phyloP scores from a whole-genome alignment of 2,113 vertebrate species.

The Poecilia latipinna region DNA sequence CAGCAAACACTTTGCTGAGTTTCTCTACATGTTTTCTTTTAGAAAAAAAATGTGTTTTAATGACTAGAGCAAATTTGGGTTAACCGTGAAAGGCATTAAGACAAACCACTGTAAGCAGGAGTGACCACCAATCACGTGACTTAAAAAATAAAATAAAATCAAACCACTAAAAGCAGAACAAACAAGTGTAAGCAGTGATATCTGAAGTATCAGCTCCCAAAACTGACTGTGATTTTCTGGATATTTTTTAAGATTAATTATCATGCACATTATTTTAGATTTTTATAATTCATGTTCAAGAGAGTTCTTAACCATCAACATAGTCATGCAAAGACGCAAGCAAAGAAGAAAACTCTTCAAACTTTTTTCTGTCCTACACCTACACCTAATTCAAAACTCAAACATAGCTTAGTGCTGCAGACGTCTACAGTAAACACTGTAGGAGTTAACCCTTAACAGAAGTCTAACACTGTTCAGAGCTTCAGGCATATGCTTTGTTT shows the following conservation, averaged over 20 bases:
- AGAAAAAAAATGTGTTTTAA: constrained; percentile 57
- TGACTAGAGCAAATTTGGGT: neutral
- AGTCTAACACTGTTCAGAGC: too few species aligned
- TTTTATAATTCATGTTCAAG: too few species aligned
- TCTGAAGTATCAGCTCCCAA: neutral
- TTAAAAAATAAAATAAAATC: neutral
- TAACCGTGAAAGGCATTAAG: constrained; percentile 14
- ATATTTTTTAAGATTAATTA: neutral
- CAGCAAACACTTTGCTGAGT: constrained; percentile 49
- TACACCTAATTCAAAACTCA: neutral
- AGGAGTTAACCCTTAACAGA: neutral
- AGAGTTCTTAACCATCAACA: neutral
- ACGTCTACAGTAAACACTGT: neutral
- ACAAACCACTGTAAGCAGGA: constrained; percentile 16
- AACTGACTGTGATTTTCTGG: too few species aligned
- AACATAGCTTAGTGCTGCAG: neutral
- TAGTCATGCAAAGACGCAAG: neutral
- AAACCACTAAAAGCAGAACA: constrained; percentile 12
- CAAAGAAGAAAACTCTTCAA: neutral
- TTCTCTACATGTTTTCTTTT: constrained; percentile 48
- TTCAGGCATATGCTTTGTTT: neutral
- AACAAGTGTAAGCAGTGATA: neutral
- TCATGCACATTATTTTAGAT: too few species aligned
- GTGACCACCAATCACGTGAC: constrained; percentile 27
- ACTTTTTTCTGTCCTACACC: neutral